These are phyloP conservation scores for Cynodonichthys magdalenae DNA, from an alignment of 2,797 vertebrate genomes.

Conservation along the genomic window DNA sequence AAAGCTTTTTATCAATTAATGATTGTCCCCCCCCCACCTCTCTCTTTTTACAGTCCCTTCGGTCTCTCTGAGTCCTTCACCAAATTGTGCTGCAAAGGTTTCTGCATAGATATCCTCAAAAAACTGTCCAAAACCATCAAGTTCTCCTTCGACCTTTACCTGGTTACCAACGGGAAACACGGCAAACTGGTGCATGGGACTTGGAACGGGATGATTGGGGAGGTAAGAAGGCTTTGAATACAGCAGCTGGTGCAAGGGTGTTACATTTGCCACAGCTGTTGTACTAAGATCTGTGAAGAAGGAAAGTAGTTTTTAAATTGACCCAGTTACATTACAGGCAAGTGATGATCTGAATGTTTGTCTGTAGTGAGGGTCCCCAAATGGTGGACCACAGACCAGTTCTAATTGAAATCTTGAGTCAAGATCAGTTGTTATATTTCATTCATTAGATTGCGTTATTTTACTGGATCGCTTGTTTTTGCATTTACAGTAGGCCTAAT, in stretches of 20 bases:
- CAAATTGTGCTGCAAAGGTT: constrained; percentile 98
- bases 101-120: constrained; percentile 99
- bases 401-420: too few relatives aligned
- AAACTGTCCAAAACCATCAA: constrained; percentile 93
- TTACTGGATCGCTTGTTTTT: too few relatives aligned
- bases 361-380: too few relatives aligned
- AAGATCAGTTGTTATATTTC: too few relatives aligned
- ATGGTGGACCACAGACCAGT: too few relatives aligned
- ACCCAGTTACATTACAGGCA: too few relatives aligned
- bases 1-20: constrained; percentile 21
- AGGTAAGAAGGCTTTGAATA: constrained; percentile 82
- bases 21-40: constrained; percentile 1
- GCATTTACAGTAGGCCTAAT: too few relatives aligned
- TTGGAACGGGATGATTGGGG: constrained; percentile 99
- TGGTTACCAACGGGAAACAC: constrained; percentile 98
- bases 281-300: too few relatives aligned
- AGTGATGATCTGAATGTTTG: too few relatives aligned
- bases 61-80: constrained; percentile 89
- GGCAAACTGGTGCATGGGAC: constrained; percentile 93
- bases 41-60: constrained; percentile 64
- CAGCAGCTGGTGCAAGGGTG: constrained; percentile 10
- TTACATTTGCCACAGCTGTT: background rate
- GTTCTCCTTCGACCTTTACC: constrained; percentile 98
- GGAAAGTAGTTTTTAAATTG: too few relatives aligned
- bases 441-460: too few relatives aligned